Evolutionary conservation across 2,888 invertebrate genomes (phyloP).

Genomic region (Diploptera punctata): DNA sequence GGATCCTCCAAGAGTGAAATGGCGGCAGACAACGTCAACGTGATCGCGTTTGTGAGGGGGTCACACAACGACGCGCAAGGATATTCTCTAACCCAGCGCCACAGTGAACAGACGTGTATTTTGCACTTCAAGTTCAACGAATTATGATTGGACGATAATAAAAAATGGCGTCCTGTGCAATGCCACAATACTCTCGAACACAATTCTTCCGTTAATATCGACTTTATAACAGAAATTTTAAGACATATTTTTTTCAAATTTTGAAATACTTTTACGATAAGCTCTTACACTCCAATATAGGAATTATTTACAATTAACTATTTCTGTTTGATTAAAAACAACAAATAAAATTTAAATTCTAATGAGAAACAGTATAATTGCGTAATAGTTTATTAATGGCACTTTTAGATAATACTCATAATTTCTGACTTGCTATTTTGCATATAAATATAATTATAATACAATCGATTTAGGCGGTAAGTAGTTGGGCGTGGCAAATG

Average conservation of each 20-base stretch:
- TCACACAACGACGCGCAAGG: conserved; percentile 82
- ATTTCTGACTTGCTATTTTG: not conserved
- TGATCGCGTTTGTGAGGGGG: conserved; percentile 64
- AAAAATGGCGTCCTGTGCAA: conserved; percentile 7
- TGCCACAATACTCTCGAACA: not conserved
- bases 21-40: conserved; percentile 62
- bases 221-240: not conserved
- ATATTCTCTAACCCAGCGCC: conserved; percentile 52
- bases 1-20: conserved; percentile 65
- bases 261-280: no score
- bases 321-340: not conserved
- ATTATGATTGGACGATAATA: conserved; percentile 2
- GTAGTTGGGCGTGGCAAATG: conserved; percentile 15
- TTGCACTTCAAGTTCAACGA: not conserved
- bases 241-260: not conserved
- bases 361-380: not conserved
- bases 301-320: not conserved
- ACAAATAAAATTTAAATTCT: not conserved
- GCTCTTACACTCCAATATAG: not conserved
- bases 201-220: not conserved
- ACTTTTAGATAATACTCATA: not conserved
- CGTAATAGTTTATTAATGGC: no score
- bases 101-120: not conserved
- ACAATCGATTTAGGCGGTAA: not conserved
- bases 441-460: not conserved